Base-by-base conservation (phyloP, 2,113 vertebrate species). In the Lates calcarifer region DNA sequence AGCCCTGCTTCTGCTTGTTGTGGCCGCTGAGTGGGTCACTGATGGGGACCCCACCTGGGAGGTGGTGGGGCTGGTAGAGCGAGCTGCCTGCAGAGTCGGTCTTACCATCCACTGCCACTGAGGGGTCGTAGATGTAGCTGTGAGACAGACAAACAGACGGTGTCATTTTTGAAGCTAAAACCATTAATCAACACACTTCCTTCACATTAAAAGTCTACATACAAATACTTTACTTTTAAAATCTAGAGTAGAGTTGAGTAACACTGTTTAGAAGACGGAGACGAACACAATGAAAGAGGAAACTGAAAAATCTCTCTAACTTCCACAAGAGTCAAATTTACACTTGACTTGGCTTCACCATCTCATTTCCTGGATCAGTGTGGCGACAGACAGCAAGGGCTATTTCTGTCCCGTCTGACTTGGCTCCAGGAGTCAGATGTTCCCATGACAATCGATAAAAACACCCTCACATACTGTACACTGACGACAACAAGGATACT, bases 51-150 rank as follows among this genome's bases (percentile, higher is more conserved):
- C 37, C 53, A 14, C 77, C 88, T 1, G 90, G 41, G 15, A 61
- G 70, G 35, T 39, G 39, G 45, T 95, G 91, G 3, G 88, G 66
- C 58, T 93, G 92, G 86, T 95, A 94, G 26, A 93, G 82, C 3
- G 94, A 91, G 88, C 72, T 90, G 73, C 33, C 77, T 3, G 86
- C 60, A 0, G 88, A 82, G 87, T 95, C 92, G 0, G 74, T 29
- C 83, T 94, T 95, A 8, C 82, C 85, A 0, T 95, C 94, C 45
- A 80, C 93, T 12, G 82, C 85, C 58, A 74, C 87, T 0, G 95
- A 91, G 41, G 95, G 94, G 57, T 96, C 94, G 66, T 94, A 91
- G 84, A 95, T 92, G 88, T 95, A 95, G 86, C 95, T 95, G 86
- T 5, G 79, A 57, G 51, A 56, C 67, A 80, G 11, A 73, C 6